Base-by-base conservation (phyloP, 2,113 vertebrate species). In the Phalacrocorax carbo region DNA sequence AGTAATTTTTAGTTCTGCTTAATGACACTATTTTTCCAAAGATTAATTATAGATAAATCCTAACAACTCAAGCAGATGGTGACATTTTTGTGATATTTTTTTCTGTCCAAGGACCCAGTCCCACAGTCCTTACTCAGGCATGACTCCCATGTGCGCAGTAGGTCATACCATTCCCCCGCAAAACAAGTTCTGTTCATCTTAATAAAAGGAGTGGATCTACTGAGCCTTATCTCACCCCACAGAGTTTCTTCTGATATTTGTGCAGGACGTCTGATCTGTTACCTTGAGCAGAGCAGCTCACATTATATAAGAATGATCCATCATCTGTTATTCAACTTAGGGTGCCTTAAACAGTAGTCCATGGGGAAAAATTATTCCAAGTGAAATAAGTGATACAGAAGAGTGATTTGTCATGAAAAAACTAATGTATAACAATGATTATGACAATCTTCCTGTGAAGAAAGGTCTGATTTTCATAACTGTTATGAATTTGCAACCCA, bases 21-120 rank as follows among this genome's bases (percentile, higher is more conserved):
- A 93, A 88, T 88, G 78, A 86, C 58, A 70, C 29, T 88, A 0
- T 94, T 66, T 90, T 96, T 90, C 93, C 94, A 71, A 95, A 77
- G 75, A 72, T 42, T 70, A 93, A 79, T 94, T 70, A 48, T 9
- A 87, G 84, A 91, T 80, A 95, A 87, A 91, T 87, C 42, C 58
- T 90, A 65, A 88, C 58, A 62, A 71, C 82, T 96, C 51, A 68
- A 96, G 84, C 94, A 96, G 91, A 95, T 97, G 96, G 93, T 96
- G 91, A 90, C 82, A 78, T 85, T 93, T 95, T 88, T 0, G 0
- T 64, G 11, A 8, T n/a, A 5, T 1, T 5, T 62, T 62, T 94
- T 77, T 54, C 13, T 65, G 36, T 95, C 62, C 34, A 18, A 57
- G n/a, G 69, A 75, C 40, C 21, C 49, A 40, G 44, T 91, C 65